Conservation (phyloP, 2,797 vertebrate species). For the Crenichthys baileyi region DNA sequence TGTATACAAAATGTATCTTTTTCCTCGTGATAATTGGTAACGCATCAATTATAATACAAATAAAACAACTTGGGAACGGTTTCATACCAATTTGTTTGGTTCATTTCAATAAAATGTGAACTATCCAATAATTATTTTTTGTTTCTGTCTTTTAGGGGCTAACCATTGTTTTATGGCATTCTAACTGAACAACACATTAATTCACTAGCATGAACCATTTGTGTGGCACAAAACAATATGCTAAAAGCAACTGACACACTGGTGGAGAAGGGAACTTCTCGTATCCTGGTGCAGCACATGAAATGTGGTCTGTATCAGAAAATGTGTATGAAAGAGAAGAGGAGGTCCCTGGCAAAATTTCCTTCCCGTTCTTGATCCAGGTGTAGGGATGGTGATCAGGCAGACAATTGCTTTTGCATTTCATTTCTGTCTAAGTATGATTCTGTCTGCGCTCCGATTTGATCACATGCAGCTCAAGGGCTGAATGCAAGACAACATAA, state of each 20-base stretch:
- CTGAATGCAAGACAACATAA: background rate
- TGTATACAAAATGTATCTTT: too few species aligned
- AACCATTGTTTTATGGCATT: background rate
- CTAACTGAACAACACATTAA: background rate
- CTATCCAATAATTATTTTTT: too few species aligned
- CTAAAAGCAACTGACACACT: slow-evolving; percentile 1
- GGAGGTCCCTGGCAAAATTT: background rate
- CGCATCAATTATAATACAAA: too few species aligned
- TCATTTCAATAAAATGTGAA: too few species aligned
- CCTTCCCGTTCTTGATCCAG: background rate
- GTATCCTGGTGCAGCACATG: background rate
- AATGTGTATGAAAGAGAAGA: background rate
- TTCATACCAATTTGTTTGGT: too few species aligned
- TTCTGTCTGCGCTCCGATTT: background rate
- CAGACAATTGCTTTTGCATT: background rate
- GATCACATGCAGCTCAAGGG: background rate
- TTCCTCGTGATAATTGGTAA: too few species aligned
- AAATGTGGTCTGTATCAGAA: background rate
- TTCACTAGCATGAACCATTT: background rate
- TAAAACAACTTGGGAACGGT: too few species aligned
- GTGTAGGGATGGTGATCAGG: background rate
- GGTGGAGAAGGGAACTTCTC: background rate
- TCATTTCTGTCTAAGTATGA: background rate
- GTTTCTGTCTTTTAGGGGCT: too few species aligned
- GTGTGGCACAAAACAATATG: background rate